Percentiles rank a stretch among this genome's conserved stretches.
Evolutionary conservation across 2,888 invertebrate species (phyloP).

Genomic region (Carabus problematicus): DNA sequence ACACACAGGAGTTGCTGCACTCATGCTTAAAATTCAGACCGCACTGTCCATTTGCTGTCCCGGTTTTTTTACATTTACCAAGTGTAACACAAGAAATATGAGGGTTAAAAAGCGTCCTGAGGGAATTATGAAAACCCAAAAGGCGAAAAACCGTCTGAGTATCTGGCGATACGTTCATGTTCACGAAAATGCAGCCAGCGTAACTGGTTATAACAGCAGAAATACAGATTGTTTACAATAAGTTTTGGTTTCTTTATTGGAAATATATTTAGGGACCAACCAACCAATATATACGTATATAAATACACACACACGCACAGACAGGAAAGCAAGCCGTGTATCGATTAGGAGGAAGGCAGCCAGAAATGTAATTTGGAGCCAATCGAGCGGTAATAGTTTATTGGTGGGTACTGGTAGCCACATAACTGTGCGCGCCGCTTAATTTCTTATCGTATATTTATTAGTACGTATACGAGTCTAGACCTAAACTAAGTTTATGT

Average conservation of each 20-base stretch:
- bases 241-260: constrained; percentile 3
- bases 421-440: no score
- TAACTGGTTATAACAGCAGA: not conserved
- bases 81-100: constrained; percentile 42
- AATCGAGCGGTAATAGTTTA: no score
- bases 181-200: not conserved
- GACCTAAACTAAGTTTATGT: no score
- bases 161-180: not conserved
- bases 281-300: not conserved
- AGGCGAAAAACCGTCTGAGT: constrained; percentile 30
- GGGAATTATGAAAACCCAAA: constrained; percentile 36
- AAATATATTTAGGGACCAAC: constrained; percentile 2
- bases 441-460: no score
- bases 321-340: not conserved
- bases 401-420: no score
- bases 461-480: no score
- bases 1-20: constrained; percentile 28
- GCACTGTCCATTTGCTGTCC: constrained; percentile 19
- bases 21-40: constrained; percentile 31
- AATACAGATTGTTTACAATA: constrained; percentile 10
- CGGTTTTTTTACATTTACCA: constrained; percentile 13
- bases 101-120: constrained; percentile 38
- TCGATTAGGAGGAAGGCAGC: no score
- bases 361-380: no score
- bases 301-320: not conserved